Base-by-base conservation (phyloP, 1,140 invertebrate species). In the Schlechtendalia chinensis region DNA sequence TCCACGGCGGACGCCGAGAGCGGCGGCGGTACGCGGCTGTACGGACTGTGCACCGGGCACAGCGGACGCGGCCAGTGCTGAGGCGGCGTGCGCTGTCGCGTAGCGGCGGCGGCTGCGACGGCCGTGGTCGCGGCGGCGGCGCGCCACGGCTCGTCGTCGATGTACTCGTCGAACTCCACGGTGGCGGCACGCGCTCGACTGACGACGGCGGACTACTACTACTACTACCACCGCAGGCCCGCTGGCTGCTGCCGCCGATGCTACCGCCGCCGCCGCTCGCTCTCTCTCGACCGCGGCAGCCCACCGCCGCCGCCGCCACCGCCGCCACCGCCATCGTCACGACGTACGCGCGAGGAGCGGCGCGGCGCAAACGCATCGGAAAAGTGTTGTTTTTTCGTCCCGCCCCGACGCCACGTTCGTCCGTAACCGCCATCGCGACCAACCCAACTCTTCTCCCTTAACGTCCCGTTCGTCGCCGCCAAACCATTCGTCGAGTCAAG, bases 311-410 rank as follows among this genome's bases (percentile, higher is more conserved):
- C n/a, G 19, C 63, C 53, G 53, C 50, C 79, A 22, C 82, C 83
- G 8, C 61, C 82, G 8, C 32, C 32, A 39, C 75, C 32, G 56
- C 72, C 82, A n/a, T 19, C 54, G 22, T 63, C 53, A 53, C 45
- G 32, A 82, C 82, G 80, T 80, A 85, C 84, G 77, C 27, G 84
- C n/a, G n/a, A n/a, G n/a, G n/a, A n/a, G n/a, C n/a, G 83, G 29
- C 83, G 65, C 22, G 84, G 84, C 58, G 83, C 82, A 67, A 84
- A 53, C 77, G 77, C 63, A 27, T 65, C 45, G 61, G 59, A 80
- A 80, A 80, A 67, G 32, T 63, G 56, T 24, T 79, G 39, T 79
- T 79, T 63, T 77, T 65, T 47, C 22, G 22, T 14, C 58, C 32
- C 74, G 29, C 0, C 56, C 74, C 74, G 54, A n/a, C n/a, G 19